Evolutionary conservation across 1,140 invertebrate species (phyloP).

Genomic region (Drosophila yakuba): DNA sequence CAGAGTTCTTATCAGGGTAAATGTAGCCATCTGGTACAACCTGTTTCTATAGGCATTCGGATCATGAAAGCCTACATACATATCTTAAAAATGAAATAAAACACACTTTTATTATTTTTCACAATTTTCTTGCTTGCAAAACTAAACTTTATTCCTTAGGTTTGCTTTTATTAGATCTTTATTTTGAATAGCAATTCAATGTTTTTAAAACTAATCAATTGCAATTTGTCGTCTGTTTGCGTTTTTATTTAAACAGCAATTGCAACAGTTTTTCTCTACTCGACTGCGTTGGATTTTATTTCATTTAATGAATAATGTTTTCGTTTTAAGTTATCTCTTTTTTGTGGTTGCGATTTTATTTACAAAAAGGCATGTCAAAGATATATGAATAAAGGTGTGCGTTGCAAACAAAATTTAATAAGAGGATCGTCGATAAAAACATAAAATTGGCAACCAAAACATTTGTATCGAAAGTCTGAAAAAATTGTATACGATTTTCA

Average conservation of each 20-base stretch:
- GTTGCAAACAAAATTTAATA: constrained; percentile 42
- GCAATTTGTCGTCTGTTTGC: constrained; percentile 42
- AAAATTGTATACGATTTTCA: constrained; percentile 37
- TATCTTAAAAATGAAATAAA: constrained; percentile 9
- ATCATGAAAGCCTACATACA: too few relatives aligned
- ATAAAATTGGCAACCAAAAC: constrained; percentile 50
- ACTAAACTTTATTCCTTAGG: constrained; percentile 70
- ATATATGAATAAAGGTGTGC: constrained; percentile 50
- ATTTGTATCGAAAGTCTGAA: constrained; percentile 33
- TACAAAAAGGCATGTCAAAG: constrained; percentile 69
- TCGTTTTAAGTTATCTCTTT: constrained; percentile 46
- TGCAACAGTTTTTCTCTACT: constrained; percentile 55
- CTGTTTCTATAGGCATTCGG: too few relatives aligned
- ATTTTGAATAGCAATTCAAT: constrained; percentile 67
- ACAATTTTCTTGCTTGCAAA: constrained; percentile 68
- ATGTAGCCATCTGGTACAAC: too few relatives aligned
- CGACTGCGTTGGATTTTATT: constrained; percentile 62
- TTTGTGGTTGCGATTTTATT: constrained; percentile 66
- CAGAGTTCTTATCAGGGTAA: too few relatives aligned
- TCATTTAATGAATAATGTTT: constrained; percentile 77
- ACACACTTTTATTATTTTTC: constrained; percentile 27
- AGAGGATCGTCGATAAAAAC: constrained; percentile 8
- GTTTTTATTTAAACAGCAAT: constrained; percentile 35
- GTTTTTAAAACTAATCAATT: constrained; percentile 76
- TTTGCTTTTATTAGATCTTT: constrained; percentile 65